Evolutionary conservation across 1,140 invertebrate species (phyloP), one percentile per base, ranked within the genome.

Genomic region (Bradysia coprophila): DNA sequence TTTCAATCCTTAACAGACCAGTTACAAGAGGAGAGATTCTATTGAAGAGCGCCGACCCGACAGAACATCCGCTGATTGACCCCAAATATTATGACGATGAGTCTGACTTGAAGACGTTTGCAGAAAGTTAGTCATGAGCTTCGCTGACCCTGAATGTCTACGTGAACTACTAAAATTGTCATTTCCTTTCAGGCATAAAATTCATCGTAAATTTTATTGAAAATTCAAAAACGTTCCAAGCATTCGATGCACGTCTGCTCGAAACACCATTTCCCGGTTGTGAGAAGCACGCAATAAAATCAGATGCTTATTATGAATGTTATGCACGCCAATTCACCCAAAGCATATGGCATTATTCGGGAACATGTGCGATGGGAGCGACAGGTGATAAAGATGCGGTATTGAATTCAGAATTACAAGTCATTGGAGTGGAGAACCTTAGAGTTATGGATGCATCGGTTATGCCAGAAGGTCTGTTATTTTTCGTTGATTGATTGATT

Each of bases 331-430:
- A 68, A 24, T 67, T 76, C 16, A 75, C 78, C 0, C 60, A 70
- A 15, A 77, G 71, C 0, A 72, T 81, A 34, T 81, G 75, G 50
- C 81, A 86, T 59, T 72, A 73, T 18, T 67, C 69, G n/a, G 79
- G 81, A 1, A 85, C 81, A 0, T 83, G 78, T 54, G 84, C 81
- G 60, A 89, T 89, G 83, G 83, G 81, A 1, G 68, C 72, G 0
- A 37, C 45, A n/a, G 57, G 47, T 19, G 78, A 83, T 53, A 60
- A 63, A 21, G 60, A 62, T 1, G 69, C 76, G 5, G 77, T 82
- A 2, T 76, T 82, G 1, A 69, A 78, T 59, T 65, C 74, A 0
- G 65, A 68, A 51, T 56, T 81, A 36, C 61, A 64, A 49, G 76
- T 81, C 0, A 66, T 74, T 45, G 78, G 76, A 1, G 52, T 81